These are phyloP conservation scores for Nephotettix cincticeps DNA, from an alignment of 1,140 invertebrate genomes.

Conservation along the genomic window DNA sequence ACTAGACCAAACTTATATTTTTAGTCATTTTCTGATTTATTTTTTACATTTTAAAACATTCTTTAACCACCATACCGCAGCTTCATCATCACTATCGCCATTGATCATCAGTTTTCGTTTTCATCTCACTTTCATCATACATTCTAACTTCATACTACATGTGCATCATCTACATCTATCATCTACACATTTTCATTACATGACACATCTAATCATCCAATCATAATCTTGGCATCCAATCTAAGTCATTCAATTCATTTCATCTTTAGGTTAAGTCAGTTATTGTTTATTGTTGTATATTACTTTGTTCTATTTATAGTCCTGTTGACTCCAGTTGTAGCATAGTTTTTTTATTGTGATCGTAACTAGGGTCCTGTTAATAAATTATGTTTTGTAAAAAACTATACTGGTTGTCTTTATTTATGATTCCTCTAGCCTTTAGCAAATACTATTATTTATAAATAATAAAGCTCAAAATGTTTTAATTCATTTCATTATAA, in stretches of 20 bases:
- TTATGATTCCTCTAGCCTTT: neutral
- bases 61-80: no score
- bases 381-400: conserved; percentile 23
- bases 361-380: conserved; percentile 16
- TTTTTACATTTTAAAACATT: no score
- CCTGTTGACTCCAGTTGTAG: neutral
- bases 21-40: no score
- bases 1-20: no score
- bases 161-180: no score
- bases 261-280: neutral
- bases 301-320: conserved; percentile 8
- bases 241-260: neutral
- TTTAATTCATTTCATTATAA: no score
- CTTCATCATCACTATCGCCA: no score
- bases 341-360: conserved; percentile 3
- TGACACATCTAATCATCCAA: neutral
- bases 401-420: neutral
- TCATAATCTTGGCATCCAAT: neutral
- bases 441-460: no score
- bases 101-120: no score
- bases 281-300: conserved; percentile 1
- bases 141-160: no score
- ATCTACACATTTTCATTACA: neutral
- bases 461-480: no score
- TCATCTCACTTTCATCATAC: no score